These are phyloP conservation scores for Oreamnos americanus DNA, from an alignment of 2,113 vertebrate species.

Conservation along the genomic window DNA sequence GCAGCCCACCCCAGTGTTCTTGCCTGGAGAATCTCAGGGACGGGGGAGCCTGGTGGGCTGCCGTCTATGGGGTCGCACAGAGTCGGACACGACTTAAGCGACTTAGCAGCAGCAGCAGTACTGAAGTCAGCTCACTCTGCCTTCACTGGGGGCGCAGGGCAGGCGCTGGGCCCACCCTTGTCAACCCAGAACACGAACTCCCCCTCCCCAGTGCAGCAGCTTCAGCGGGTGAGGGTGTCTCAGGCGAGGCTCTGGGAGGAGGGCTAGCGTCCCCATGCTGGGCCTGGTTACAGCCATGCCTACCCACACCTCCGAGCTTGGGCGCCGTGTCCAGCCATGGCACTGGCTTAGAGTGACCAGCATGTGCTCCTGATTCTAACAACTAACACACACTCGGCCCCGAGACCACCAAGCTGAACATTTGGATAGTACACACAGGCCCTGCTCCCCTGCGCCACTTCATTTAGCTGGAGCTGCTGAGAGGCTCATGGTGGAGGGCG, in stretches of 20 bases:
- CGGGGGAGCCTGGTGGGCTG: too few relatives aligned
- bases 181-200: background rate
- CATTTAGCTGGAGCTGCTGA: background rate
- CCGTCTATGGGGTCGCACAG: too few relatives aligned
- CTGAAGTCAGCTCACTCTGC: background rate
- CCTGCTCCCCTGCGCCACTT: background rate
- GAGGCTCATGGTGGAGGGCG: fast-evolving
- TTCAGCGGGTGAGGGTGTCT: too few relatives aligned
- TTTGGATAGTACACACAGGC: background rate
- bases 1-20: too few relatives aligned
- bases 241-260: background rate
- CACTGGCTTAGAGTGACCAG: background rate
- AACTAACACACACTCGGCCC: too few relatives aligned
- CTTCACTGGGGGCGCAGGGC: background rate
- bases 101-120: too few relatives aligned
- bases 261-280: background rate
- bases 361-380: background rate
- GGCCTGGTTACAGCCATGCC: background rate
- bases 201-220: background rate
- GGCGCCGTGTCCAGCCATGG: background rate
- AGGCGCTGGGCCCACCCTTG: background rate
- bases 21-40: too few relatives aligned
- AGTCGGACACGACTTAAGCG: too few relatives aligned
- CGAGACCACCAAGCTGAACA: too few relatives aligned
- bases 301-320: background rate